Percentiles rank a stretch among this genome's conserved stretches.
Conservation (phyloP, 2,888 invertebrate genomes). For the Tenthredo mesomela region DNA sequence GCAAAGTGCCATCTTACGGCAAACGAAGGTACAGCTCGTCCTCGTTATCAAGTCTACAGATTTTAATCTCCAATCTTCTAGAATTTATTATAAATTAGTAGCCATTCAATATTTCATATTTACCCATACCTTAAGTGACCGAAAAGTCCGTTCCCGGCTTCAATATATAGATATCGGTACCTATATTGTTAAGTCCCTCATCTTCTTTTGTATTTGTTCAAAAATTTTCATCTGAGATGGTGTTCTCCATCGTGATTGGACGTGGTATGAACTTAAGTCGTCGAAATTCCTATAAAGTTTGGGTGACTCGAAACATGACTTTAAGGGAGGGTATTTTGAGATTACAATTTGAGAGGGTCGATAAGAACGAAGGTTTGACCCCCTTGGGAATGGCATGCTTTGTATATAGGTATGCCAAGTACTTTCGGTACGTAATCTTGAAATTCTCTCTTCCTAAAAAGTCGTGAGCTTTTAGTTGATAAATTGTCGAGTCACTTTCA, state of each 20-base stretch:
- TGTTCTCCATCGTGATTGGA: background rate
- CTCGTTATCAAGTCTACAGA: background rate
- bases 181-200: background rate
- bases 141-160: background rate
- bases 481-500: conserved; percentile 31
- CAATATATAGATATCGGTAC: conserved; percentile 1
- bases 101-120: background rate
- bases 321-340: conserved; percentile 21
- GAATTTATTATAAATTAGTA: conserved; percentile 37
- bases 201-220: background rate
- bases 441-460: conserved; percentile 23
- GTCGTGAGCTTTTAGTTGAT: conserved; percentile 40
- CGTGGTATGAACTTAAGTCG: background rate
- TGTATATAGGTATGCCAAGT: conserved; percentile 20
- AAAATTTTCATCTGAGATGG: background rate
- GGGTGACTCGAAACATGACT: conserved; percentile 9
- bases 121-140: background rate
- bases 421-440: conserved; percentile 15
- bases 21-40: background rate
- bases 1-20: background rate
- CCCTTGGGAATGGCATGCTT: conserved; percentile 23
- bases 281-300: conserved; percentile 9
- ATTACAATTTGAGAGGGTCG: conserved; percentile 34
- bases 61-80: conserved; percentile 24
- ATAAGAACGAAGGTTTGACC: conserved; percentile 33